Evolutionary conservation across 2,113 vertebrate genomes (phyloP), one percentile per base, ranked within the genome.

Genomic region (Euleptes europaea): DNA sequence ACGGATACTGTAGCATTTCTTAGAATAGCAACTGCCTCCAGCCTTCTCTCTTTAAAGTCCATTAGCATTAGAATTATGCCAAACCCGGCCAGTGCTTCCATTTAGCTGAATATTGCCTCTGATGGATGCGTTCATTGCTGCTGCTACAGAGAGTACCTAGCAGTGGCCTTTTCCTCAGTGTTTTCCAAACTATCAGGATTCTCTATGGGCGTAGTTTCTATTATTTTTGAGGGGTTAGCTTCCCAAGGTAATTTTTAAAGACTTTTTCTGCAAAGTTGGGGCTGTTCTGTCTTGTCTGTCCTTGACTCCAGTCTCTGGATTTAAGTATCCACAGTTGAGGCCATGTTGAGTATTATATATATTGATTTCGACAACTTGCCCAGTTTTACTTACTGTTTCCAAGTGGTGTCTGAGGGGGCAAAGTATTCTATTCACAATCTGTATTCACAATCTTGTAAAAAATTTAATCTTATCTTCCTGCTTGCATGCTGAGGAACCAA

Each of bases 11-110:
- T 23, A 82, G 15, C 38, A 63, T 54, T 26, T 73, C 70, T 83
- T 73, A 83, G 69, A 82, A 73, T 57, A 82, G 49, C 42, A 73
- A 63, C 38, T 83, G 81, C 81, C 47, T 83, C 38, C 23, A 73
- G 54, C 69, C 15, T 14, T 42, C 28, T 44, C 70, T 60, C 42
- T 71, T 42, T 72, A 82, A 73, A 73, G 69, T 82, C 69, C 38
- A 72, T 82, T 73, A 60, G 80, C 60, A 42, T 72, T 70, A 70
- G 33, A 81, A 81, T 81, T 82, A 44, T 80, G 66, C 23, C 63
- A 82, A 82, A 82, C 11, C 33, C 26, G 17, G 40, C 80, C 47
- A 38, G 47, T 54, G 13, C 69, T 57, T 70, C 7, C 26, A 40
- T 40, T 60, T 57, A 35, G 38, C 49, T 57, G 35, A 69, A 82